Conservation (phyloP, 2,888 invertebrate species). For the Tuta absoluta region DNA sequence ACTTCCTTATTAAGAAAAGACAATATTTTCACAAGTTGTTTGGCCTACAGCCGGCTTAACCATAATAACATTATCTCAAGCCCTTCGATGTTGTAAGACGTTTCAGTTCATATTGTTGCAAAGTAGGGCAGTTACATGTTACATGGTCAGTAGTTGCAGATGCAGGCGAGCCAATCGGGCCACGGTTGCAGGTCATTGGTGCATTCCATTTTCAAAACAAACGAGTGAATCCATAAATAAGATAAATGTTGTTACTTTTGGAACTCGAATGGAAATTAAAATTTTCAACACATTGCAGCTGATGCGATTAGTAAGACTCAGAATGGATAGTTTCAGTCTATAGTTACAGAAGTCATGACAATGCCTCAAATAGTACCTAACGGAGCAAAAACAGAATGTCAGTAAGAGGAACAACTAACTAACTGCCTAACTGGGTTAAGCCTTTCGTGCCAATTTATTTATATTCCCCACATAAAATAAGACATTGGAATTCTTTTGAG, state of each 20-base stretch:
- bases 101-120: slow-evolving; percentile 5
- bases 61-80: neutral
- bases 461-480: too few relatives aligned
- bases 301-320: too few relatives aligned
- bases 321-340: too few relatives aligned
- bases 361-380: too few relatives aligned
- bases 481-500: too few relatives aligned
- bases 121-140: slow-evolving; percentile 27
- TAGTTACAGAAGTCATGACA: too few relatives aligned
- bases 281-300: neutral
- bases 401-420: too few relatives aligned
- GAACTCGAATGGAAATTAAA: slow-evolving; percentile 5
- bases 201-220: slow-evolving; percentile 46
- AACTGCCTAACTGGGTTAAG: too few relatives aligned
- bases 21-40: slow-evolving; percentile 2
- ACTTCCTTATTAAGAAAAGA: neutral
- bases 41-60: neutral
- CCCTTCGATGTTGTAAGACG: slow-evolving; percentile 6
- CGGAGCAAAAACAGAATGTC: too few relatives aligned
- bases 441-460: too few relatives aligned
- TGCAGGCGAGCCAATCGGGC: slow-evolving; percentile 28
- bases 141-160: slow-evolving; percentile 34
- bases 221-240: slow-evolving; percentile 45
- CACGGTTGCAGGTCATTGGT: slow-evolving; percentile 44
- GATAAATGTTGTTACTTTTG: slow-evolving; percentile 29